Conservation (phyloP, 2,113 vertebrate genomes). For the Pelmatolapia mariae region DNA sequence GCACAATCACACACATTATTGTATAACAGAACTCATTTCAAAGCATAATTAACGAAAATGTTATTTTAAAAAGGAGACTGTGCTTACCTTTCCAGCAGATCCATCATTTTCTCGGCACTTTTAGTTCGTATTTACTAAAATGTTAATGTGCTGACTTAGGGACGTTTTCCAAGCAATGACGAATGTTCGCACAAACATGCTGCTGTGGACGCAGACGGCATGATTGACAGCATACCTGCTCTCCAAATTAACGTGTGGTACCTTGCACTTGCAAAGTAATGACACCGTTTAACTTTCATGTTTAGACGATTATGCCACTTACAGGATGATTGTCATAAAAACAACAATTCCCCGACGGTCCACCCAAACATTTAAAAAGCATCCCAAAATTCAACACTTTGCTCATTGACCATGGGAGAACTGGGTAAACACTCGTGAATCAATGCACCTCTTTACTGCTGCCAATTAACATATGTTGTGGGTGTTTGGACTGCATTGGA, state of each 20-base stretch:
- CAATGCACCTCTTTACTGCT: constrained; percentile 20
- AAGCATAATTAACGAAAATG: constrained; percentile 2
- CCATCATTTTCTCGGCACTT: not conserved
- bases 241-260: not conserved
- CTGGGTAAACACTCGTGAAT: constrained; percentile 22
- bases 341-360: not conserved
- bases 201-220: not conserved
- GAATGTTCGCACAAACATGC: not conserved
- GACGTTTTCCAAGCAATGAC: not conserved
- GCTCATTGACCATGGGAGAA: not conserved
- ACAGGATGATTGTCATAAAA: not conserved
- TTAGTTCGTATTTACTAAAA: not conserved
- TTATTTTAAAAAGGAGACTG: constrained; percentile 13
- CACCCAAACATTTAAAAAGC: not conserved
- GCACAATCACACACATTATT: not conserved
- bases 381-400: constrained; percentile 17
- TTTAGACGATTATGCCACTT: not conserved
- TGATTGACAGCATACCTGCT: not conserved
- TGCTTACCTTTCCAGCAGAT: not conserved
- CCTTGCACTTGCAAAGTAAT: not conserved
- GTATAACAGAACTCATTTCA: not conserved
- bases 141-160: not conserved
- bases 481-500: constrained; percentile 3
- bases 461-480: not conserved
- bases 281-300: not conserved